phyloP scores from a whole-genome alignment of 2,888 invertebrate genomes.

The Heliconius charithonia region DNA sequence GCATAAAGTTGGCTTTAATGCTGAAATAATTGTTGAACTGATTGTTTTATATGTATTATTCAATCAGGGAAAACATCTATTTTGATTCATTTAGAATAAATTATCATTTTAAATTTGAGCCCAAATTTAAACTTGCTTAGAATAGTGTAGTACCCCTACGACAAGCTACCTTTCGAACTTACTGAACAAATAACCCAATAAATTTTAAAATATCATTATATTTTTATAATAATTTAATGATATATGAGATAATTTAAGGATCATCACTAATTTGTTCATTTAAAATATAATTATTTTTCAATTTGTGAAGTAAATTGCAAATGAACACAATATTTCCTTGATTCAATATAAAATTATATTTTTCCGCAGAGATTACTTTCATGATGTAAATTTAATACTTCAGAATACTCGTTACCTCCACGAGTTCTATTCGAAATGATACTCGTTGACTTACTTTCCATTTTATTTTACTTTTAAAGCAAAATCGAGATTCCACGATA shows the following conservation, averaged over 20 bases:
- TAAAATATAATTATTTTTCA: neutral
- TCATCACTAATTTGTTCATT: neutral
- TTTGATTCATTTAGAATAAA: neutral
- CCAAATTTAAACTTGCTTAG: neutral
- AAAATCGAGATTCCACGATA: constrained; percentile 5
- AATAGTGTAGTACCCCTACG: neutral
- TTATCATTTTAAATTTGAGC: neutral
- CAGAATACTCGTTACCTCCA: constrained; percentile 21
- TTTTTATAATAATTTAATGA: neutral
- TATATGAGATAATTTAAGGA: neutral
- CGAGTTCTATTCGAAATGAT: constrained; percentile 24
- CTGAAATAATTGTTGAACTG: neutral
- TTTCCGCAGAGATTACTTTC: constrained; percentile 13
- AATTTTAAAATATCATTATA: neutral
- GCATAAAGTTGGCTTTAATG: neutral
- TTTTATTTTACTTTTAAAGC: constrained; percentile 16
- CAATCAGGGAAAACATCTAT: neutral
- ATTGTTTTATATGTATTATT: neutral
- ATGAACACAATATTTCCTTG: neutral
- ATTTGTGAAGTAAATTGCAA: neutral
- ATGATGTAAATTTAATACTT: constrained; percentile 19
- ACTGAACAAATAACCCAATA: neutral
- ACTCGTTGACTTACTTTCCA: constrained; percentile 33
- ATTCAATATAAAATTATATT: neutral
- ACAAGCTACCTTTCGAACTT: neutral